A percentile compares a stretch with the other conserved stretches of the same genome.
These are phyloP conservation scores for Melanostoma mellinum DNA, from an alignment of 2,888 invertebrate genomes.

Conservation along the genomic window DNA sequence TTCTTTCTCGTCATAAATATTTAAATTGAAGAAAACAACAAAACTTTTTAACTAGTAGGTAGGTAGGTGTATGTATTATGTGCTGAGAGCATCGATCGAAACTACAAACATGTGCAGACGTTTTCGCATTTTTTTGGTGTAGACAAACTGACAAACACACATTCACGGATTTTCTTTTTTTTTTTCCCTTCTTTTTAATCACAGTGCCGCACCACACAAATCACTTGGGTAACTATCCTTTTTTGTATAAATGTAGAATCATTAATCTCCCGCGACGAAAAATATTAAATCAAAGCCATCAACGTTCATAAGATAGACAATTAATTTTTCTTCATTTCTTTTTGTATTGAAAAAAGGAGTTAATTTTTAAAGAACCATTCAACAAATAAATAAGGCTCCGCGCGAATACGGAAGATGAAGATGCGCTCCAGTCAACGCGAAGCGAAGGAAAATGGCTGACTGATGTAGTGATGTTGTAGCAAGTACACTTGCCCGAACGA, in stretches of 20 bases:
- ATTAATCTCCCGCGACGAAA: slow-evolving; percentile 15
- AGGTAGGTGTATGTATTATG: slow-evolving; percentile 1
- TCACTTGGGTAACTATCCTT: too few relatives aligned
- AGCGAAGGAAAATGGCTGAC: slow-evolving; percentile 81
- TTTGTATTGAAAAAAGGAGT: neutral
- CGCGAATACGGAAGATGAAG: slow-evolving; percentile 58
- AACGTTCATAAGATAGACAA: neutral
- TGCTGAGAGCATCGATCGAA: slow-evolving; percentile 18
- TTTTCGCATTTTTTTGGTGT: slow-evolving; percentile 8
- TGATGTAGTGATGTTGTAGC: slow-evolving; percentile 72
- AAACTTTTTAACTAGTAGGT: neutral
- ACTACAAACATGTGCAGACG: slow-evolving; percentile 20
- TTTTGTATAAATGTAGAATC: neutral
- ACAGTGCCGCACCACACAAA: neutral
- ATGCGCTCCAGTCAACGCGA: slow-evolving; percentile 75
- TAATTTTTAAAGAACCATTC: slow-evolving; percentile 29
- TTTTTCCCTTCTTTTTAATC: slow-evolving; percentile 23
- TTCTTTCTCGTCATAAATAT: neutral
- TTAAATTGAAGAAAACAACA: neutral
- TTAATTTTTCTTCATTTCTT: too few relatives aligned
- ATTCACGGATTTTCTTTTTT: slow-evolving; percentile 1
- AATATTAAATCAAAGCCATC: neutral
- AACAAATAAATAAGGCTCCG: slow-evolving; percentile 57
- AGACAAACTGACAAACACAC: too few relatives aligned
- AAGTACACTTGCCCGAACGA: slow-evolving; percentile 57